phyloP scores from a whole-genome alignment of 2,888 invertebrate species.

The Noctua comes region DNA sequence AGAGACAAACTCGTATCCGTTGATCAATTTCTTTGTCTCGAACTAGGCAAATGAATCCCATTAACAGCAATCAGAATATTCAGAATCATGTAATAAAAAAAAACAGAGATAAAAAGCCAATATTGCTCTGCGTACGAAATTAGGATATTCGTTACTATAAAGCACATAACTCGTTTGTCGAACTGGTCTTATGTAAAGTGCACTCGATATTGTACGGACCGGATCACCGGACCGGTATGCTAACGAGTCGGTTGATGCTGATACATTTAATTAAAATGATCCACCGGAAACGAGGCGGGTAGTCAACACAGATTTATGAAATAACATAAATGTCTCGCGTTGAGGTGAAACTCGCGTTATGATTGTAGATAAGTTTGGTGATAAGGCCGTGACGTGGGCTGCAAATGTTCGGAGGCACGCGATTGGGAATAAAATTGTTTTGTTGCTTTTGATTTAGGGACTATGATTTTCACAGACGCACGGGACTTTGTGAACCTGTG shows the following conservation, averaged over 20 bases:
- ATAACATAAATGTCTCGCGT: slow-evolving; percentile 78
- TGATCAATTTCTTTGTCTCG: slow-evolving; percentile 61
- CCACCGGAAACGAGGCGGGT: slow-evolving; percentile 79
- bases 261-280: slow-evolving; percentile 69
- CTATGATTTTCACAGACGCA: background rate
- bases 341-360: slow-evolving; percentile 70
- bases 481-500: too few relatives aligned
- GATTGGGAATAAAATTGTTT: slow-evolving; percentile 21
- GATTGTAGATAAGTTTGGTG: slow-evolving; percentile 62
- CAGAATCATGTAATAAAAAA: slow-evolving; percentile 62
- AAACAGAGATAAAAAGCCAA: slow-evolving; percentile 72
- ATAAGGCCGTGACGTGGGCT: slow-evolving; percentile 56
- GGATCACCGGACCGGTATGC: slow-evolving; percentile 59
- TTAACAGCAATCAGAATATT: slow-evolving; percentile 66
- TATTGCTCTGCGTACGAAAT: slow-evolving; percentile 74
- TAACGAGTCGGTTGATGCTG: slow-evolving; percentile 58
- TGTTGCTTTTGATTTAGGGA: slow-evolving; percentile 10
- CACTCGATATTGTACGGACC: slow-evolving; percentile 70
- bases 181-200: slow-evolving; percentile 74
- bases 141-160: slow-evolving; percentile 80
- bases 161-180: slow-evolving; percentile 74
- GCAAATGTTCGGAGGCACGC: slow-evolving; percentile 57
- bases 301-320: slow-evolving; percentile 78
- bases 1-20: slow-evolving; percentile 51
- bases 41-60: slow-evolving; percentile 58